phyloP scores from a whole-genome alignment of 2,888 invertebrate species.

The Pseudolycoriella hygida region DNA sequence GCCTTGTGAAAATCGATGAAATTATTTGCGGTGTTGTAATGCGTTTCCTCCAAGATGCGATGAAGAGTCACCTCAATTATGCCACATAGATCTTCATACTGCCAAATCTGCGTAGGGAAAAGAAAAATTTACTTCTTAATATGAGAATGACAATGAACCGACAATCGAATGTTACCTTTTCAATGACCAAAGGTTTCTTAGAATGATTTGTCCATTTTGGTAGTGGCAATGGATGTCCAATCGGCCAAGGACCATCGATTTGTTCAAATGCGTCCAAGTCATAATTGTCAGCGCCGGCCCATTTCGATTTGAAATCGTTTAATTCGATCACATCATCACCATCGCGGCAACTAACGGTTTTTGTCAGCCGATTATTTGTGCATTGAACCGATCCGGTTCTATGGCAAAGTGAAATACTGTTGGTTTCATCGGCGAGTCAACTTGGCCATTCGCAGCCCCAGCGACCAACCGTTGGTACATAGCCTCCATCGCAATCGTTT shows the following conservation, averaged over 20 bases:
- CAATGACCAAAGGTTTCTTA: slow-evolving; percentile 27
- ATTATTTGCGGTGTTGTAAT: slow-evolving; percentile 80
- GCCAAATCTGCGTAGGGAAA: slow-evolving; percentile 19
- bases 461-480: slow-evolving; percentile 68
- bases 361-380: slow-evolving; percentile 12
- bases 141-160: not conserved
- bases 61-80: slow-evolving; percentile 65
- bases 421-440: slow-evolving; percentile 68
- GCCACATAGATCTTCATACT: slow-evolving; percentile 64
- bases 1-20: slow-evolving; percentile 51
- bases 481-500: slow-evolving; percentile 38
- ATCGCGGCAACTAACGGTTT: slow-evolving; percentile 16
- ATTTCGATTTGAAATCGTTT: not conserved
- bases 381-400: slow-evolving; percentile 12
- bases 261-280: slow-evolving; percentile 30
- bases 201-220: slow-evolving; percentile 47
- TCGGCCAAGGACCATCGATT: slow-evolving; percentile 41
- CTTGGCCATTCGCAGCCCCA: slow-evolving; percentile 94
- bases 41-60: slow-evolving; percentile 61
- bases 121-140: not conserved
- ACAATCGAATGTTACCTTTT: slow-evolving; percentile 14
- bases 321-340: not conserved
- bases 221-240: slow-evolving; percentile 53
- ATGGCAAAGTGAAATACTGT: slow-evolving; percentile 29
- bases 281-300: slow-evolving; percentile 19